Conservation (phyloP, 2,888 invertebrate genomes). For the Drosophila lacicola region DNA sequence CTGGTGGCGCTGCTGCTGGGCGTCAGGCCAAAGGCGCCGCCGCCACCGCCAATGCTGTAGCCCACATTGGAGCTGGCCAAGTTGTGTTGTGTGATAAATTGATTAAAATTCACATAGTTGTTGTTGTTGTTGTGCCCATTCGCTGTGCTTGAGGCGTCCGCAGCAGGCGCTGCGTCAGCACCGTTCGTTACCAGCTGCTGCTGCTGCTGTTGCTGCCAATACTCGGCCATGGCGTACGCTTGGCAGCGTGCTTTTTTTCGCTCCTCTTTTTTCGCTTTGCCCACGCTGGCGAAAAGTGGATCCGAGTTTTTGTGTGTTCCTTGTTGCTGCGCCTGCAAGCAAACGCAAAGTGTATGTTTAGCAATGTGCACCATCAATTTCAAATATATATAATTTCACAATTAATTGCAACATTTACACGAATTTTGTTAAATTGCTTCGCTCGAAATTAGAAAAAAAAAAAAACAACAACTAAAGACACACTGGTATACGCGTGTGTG, state of each 20-base stretch:
- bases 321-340: slow-evolving; percentile 32
- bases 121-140: slow-evolving; percentile 65
- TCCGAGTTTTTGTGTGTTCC: slow-evolving; percentile 37
- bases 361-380: slow-evolving; percentile 1
- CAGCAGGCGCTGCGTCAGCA: slow-evolving; percentile 28
- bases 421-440: slow-evolving; percentile 48
- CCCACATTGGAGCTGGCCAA: slow-evolving; percentile 36
- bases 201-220: slow-evolving; percentile 53
- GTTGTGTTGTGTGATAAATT: slow-evolving; percentile 84
- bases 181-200: slow-evolving; percentile 30
- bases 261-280: slow-evolving; percentile 50
- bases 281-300: slow-evolving; percentile 58
- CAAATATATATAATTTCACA: slow-evolving; percentile 47
- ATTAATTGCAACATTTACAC: slow-evolving; percentile 53
- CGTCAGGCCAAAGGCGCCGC: slow-evolving; percentile 50
- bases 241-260: slow-evolving; percentile 39
- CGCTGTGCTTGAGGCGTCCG: slow-evolving; percentile 1
- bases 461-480: slow-evolving; percentile 47
- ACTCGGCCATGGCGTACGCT: slow-evolving; percentile 63
- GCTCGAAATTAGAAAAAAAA: slow-evolving; percentile 38
- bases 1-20: slow-evolving; percentile 19
- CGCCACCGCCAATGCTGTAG: slow-evolving; percentile 44
- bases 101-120: slow-evolving; percentile 84
- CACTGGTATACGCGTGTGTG: slow-evolving; percentile 47
- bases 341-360: slow-evolving; percentile 15